These are phyloP conservation scores for Zalophus californianus DNA, from an alignment of 2,797 vertebrate species.

Conservation along the genomic window DNA sequence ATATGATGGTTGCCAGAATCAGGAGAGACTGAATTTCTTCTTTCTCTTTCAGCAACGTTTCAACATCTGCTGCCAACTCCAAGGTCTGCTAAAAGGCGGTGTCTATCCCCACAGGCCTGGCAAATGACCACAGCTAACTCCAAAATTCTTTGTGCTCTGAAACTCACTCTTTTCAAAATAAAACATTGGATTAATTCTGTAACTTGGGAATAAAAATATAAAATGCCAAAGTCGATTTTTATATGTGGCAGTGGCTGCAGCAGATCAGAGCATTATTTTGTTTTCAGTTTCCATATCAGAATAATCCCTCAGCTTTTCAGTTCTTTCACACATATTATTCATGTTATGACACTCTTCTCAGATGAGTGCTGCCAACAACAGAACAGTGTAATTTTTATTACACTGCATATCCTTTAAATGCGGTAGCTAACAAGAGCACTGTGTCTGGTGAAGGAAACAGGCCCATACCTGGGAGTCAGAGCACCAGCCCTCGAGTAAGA, in stretches of 20 bases:
- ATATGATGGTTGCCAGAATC: rapidly evolving
- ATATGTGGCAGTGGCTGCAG: not conserved
- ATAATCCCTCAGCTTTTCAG: conserved; percentile 76
- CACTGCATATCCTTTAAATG: conserved; percentile 58
- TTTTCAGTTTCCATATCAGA: conserved; percentile 80
- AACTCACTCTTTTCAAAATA: conserved; percentile 77
- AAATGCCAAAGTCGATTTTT: conserved; percentile 63
- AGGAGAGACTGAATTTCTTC: not conserved
- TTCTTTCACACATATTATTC: conserved; percentile 76
- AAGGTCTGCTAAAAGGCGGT: not conserved
- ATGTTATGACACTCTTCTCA: conserved; percentile 78
- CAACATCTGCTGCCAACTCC: no score
- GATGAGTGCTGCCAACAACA: conserved; percentile 65
- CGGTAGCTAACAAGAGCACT: not conserved
- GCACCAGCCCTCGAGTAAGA: not conserved
- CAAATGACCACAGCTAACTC: conserved; percentile 46
- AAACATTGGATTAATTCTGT: conserved; percentile 71
- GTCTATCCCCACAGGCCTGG: not conserved
- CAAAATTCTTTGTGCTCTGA: conserved; percentile 75
- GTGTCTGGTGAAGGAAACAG: not conserved
- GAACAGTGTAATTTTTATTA: conserved; percentile 76
- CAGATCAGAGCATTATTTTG: conserved; percentile 77
- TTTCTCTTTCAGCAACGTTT: not conserved
- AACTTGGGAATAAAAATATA: conserved; percentile 74
- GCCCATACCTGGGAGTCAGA: not conserved